Evolutionary conservation across 1,140 invertebrate species (phyloP).

Genomic region (Pogonomyrmex californicus): DNA sequence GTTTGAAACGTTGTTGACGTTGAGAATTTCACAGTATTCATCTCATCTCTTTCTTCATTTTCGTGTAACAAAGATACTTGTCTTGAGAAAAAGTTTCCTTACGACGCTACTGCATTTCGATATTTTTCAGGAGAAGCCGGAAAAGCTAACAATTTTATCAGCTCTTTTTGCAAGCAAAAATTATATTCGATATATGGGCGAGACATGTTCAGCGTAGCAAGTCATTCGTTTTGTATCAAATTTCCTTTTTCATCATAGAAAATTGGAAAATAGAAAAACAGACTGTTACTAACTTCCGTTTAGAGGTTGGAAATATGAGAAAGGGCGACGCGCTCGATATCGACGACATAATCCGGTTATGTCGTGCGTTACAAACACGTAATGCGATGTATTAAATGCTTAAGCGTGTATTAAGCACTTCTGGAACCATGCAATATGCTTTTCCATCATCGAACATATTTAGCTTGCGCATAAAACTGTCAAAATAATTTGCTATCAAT

Average conservation of each 20-base stretch:
- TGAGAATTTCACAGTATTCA: too few relatives aligned
- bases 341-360: slow-evolving; percentile 53
- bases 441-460: not conserved
- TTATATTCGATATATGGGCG: not conserved
- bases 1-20: not conserved
- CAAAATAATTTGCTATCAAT: not conserved
- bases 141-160: not conserved
- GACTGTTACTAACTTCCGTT: not conserved
- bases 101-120: not conserved
- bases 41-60: not conserved
- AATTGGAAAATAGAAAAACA: slow-evolving; percentile 23
- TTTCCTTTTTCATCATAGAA: slow-evolving; percentile 18
- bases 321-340: slow-evolving; percentile 34
- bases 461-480: not conserved
- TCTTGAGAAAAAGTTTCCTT: not conserved
- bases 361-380: slow-evolving; percentile 41
- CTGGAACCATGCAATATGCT: slow-evolving; percentile 45
- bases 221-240: slow-evolving; percentile 5
- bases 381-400: slow-evolving; percentile 47
- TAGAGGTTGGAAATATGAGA: slow-evolving; percentile 43
- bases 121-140: not conserved
- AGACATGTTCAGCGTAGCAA: slow-evolving; percentile 9
- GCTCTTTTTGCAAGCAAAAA: not conserved
- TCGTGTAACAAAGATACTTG: not conserved
- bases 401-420: slow-evolving; percentile 50